phyloP scores from a whole-genome alignment of 2,888 invertebrate genomes.

The Cantharis flavilabris region DNA sequence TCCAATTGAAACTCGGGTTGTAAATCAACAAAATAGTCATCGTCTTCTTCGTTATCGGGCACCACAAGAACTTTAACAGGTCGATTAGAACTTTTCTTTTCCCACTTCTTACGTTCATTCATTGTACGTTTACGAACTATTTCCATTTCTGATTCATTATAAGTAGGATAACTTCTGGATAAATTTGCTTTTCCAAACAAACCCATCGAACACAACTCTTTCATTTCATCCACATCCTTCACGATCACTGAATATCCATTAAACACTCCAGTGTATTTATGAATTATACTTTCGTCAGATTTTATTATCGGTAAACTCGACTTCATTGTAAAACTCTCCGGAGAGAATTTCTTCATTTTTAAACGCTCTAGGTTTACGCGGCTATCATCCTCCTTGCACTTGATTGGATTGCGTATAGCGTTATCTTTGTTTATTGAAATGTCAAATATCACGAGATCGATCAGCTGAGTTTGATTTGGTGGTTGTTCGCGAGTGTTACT shows the following conservation, averaged over 20 bases:
- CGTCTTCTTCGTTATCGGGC: slow-evolving; percentile 69
- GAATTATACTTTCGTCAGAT: slow-evolving; percentile 57
- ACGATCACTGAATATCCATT: slow-evolving; percentile 73
- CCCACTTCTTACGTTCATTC: slow-evolving; percentile 62
- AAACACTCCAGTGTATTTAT: slow-evolving; percentile 65
- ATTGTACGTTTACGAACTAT: slow-evolving; percentile 67
- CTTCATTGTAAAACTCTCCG: background rate
- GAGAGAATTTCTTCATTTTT: background rate
- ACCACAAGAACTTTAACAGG: slow-evolving; percentile 61
- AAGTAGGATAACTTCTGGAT: slow-evolving; percentile 48
- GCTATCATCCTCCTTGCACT: background rate
- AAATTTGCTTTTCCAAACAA: slow-evolving; percentile 74
- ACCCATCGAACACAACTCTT: slow-evolving; percentile 69
- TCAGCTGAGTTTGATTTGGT: slow-evolving; percentile 20
- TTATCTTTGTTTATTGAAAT: slow-evolving; percentile 6
- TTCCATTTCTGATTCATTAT: slow-evolving; percentile 54
- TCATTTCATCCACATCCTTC: slow-evolving; percentile 62
- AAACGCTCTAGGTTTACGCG: background rate
- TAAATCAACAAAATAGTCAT: slow-evolving; percentile 65
- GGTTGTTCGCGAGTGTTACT: background rate
- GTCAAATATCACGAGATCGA: slow-evolving; percentile 37
- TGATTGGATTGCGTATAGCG: background rate
- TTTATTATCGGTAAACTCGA: slow-evolving; percentile 51
- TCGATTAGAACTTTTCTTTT: slow-evolving; percentile 46
- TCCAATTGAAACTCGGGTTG: slow-evolving; percentile 65